Evolutionary conservation across 2,797 vertebrate genomes (phyloP).

Genomic region (Danio tinwini): DNA sequence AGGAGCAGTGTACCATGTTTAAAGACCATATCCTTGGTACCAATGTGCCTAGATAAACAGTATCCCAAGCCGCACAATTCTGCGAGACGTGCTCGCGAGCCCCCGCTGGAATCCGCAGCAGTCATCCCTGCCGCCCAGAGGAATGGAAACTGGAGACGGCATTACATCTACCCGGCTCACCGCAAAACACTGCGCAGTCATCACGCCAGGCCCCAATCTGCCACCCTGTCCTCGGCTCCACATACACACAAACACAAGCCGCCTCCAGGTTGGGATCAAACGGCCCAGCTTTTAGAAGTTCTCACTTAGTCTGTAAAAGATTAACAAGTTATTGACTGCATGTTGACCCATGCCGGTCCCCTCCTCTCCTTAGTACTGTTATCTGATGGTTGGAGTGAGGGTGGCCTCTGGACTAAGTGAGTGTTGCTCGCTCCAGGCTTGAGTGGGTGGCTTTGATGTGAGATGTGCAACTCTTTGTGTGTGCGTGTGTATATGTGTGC

Average conservation of each 20-base stretch:
- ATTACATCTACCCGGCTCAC: slow-evolving; percentile 32
- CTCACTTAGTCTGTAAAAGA: slow-evolving; percentile 63
- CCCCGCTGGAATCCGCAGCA: slow-evolving; percentile 47
- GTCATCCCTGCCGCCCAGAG: slow-evolving; percentile 43
- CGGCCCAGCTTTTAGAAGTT: slow-evolving; percentile 58
- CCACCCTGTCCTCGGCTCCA: slow-evolving; percentile 27
- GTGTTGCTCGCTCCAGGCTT: slow-evolving; percentile 63
- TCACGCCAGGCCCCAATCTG: slow-evolving; percentile 37
- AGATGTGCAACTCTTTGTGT: slow-evolving; percentile 58
- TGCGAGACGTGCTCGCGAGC: slow-evolving; percentile 35
- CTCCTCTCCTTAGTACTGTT: slow-evolving; percentile 56
- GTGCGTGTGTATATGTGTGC: slow-evolving; percentile 36
- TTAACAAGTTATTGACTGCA: slow-evolving; percentile 67
- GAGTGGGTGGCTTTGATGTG: slow-evolving; percentile 69
- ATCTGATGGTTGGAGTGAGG: slow-evolving; percentile 60
- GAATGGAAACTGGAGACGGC: slow-evolving; percentile 39
- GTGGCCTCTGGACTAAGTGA: slow-evolving; percentile 64
- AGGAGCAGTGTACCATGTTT: slow-evolving; percentile 52
- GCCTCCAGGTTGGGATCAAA: slow-evolving; percentile 56
- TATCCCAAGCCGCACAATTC: slow-evolving; percentile 40
- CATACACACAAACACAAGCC: slow-evolving; percentile 48
- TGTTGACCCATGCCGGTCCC: slow-evolving; percentile 57
- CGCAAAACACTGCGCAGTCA: slow-evolving; percentile 39
- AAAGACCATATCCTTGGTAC: slow-evolving; percentile 52
- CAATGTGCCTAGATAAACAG: slow-evolving; percentile 57